Percentiles rank a stretch among this genome's conserved stretches.
Evolutionary conservation across 2,888 invertebrate genomes (phyloP).

Genomic region (Myopa testacea): DNA sequence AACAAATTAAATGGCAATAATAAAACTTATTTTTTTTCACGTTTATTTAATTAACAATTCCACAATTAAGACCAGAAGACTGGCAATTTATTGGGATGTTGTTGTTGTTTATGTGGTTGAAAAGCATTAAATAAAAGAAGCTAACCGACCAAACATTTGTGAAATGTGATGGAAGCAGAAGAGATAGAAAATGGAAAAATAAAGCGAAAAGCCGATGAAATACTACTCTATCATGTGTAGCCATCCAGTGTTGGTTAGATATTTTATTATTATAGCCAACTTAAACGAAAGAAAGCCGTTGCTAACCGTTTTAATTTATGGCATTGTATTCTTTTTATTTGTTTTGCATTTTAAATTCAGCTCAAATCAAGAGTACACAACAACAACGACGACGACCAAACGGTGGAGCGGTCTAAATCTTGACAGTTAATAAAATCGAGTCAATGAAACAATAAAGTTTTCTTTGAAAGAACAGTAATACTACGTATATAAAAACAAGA

Average conservation of each 20-base stretch:
- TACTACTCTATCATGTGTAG: neutral
- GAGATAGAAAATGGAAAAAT: neutral
- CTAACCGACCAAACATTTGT: too few relatives aligned
- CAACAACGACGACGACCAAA: neutral
- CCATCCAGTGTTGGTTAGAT: neutral
- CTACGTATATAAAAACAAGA: too few relatives aligned
- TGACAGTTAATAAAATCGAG: neutral
- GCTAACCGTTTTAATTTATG: neutral
- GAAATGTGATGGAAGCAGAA: neutral
- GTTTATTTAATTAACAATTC: too few relatives aligned
- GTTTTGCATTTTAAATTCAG: conserved; percentile 30
- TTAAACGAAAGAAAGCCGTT: neutral
- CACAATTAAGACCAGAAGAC: too few relatives aligned
- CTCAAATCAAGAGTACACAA: conserved; percentile 15
- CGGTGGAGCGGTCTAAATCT: neutral
- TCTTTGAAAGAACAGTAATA: too few relatives aligned
- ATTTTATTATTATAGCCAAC: neutral
- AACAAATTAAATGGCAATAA: too few relatives aligned
- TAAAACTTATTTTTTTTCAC: too few relatives aligned
- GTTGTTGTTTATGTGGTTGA: too few relatives aligned
- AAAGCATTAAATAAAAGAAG: too few relatives aligned
- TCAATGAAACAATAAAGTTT: too few relatives aligned
- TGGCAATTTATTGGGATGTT: too few relatives aligned
- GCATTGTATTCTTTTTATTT: conserved; percentile 9
- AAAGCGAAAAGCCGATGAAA: neutral